Percentiles rank a stretch among this genome's conserved stretches.
These are phyloP conservation scores for Menura novaehollandiae DNA, from an alignment of 2,113 vertebrate genomes.

Conservation along the genomic window DNA sequence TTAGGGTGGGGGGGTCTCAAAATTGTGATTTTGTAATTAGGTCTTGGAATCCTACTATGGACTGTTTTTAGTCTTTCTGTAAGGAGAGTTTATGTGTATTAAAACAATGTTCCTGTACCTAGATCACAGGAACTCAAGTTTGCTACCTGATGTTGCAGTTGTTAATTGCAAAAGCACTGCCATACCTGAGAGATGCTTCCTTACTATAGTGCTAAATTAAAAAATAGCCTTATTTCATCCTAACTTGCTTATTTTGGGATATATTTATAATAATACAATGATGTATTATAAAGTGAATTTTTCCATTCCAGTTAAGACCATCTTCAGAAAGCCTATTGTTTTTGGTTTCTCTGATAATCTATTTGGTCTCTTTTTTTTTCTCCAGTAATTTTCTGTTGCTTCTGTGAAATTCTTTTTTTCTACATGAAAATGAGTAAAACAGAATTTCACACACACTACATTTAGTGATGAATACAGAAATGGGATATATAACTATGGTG, in stretches of 20 bases:
- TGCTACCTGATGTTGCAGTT: neutral
- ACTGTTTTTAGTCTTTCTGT: neutral
- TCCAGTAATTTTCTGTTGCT: neutral
- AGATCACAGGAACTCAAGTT: neutral
- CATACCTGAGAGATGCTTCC: neutral
- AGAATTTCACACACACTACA: neutral
- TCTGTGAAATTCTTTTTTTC: neutral
- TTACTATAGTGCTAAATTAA: neutral
- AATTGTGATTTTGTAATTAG: neutral
- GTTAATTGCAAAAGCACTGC: neutral
- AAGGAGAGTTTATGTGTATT: neutral
- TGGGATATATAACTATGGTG: neutral
- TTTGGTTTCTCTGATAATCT: neutral
- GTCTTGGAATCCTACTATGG: neutral
- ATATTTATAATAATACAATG: neutral
- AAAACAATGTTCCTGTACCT: neutral
- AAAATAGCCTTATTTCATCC: neutral
- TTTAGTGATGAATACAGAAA: neutral
- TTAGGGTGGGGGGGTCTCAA: fast-evolving
- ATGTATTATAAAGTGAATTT: neutral
- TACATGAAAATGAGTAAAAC: neutral
- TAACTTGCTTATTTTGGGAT: neutral
- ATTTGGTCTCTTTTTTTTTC: neutral
- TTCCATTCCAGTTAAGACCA: neutral
- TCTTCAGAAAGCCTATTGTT: neutral